Percentiles rank a stretch among this genome's conserved stretches.
Conservation (phyloP, 2,113 vertebrate genomes). For the Anolis sagrei region DNA sequence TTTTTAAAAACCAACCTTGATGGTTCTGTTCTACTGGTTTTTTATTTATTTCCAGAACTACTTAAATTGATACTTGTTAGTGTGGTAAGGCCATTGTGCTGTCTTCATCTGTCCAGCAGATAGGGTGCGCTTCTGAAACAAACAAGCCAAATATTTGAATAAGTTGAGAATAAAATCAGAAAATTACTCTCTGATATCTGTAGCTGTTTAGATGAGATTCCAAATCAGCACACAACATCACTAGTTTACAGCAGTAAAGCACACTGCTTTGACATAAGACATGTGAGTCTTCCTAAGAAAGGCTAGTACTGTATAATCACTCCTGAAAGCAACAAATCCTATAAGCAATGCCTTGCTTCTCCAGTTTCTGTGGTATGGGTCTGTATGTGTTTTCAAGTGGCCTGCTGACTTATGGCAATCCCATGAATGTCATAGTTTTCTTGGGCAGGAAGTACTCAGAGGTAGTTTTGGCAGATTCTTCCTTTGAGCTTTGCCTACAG, state of each 20-base stretch:
- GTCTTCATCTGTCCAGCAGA: background rate
- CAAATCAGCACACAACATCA: background rate
- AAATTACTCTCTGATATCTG: slow-evolving; percentile 33
- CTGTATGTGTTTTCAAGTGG: too few species aligned
- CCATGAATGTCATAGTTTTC: too few species aligned
- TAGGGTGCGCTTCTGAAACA: slow-evolving; percentile 61
- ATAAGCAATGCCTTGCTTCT: background rate
- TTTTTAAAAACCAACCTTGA: slow-evolving; percentile 68
- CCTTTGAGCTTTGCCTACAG: too few species aligned
- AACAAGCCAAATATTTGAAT: slow-evolving; percentile 47
- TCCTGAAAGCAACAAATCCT: background rate
- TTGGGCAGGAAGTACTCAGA: too few species aligned
- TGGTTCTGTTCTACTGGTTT: slow-evolving; percentile 33
- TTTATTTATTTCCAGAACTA: slow-evolving; percentile 37
- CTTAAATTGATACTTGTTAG: slow-evolving; percentile 4
- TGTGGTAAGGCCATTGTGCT: background rate
- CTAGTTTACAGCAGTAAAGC: background rate
- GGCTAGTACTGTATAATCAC: background rate
- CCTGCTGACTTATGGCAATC: too few species aligned
- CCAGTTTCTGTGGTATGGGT: background rate
- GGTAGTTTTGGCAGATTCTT: too few species aligned
- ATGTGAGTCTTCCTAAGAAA: background rate
- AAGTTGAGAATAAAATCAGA: slow-evolving; percentile 1
- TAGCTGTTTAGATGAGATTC: background rate
- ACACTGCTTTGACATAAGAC: background rate